Percentiles rank a stretch among this genome's conserved stretches.
These are phyloP conservation scores for Lymantria dispar DNA, from an alignment of 2,888 invertebrate genomes.

Conservation along the genomic window DNA sequence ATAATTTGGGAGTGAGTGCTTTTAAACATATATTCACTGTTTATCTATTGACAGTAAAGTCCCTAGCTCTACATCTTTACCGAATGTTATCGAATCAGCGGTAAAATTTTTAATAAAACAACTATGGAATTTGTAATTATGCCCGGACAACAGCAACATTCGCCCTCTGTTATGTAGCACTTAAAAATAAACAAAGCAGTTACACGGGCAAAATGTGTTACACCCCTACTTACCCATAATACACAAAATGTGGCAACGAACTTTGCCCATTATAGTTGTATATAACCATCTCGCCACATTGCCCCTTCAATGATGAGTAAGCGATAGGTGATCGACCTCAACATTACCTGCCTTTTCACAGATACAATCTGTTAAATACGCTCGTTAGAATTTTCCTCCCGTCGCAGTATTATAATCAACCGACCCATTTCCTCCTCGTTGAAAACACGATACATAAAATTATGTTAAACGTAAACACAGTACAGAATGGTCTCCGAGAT, in stretches of 20 bases:
- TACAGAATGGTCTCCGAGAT: conserved; percentile 5
- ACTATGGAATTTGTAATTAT: no score
- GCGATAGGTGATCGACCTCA: conserved; percentile 31
- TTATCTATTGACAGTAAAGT: no score
- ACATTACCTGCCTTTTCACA: conserved; percentile 28
- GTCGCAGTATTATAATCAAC: conserved; percentile 30
- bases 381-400: conserved; percentile 20
- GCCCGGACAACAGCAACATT: no score
- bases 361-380: conserved; percentile 27
- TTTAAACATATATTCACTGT: no score
- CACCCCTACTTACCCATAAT: no score
- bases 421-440: conserved; percentile 30
- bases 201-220: no score
- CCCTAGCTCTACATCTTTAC: no score
- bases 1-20: no score
- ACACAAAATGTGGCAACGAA: neutral
- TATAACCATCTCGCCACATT: conserved; percentile 22
- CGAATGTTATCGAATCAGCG: no score
- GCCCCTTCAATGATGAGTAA: conserved; percentile 28
- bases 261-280: conserved; percentile 19
- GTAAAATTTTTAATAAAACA: no score
- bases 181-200: no score
- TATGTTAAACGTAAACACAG: conserved; percentile 19
- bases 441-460: conserved; percentile 26
- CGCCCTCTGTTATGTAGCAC: no score